These are phyloP conservation scores for Lophius americanus DNA, from an alignment of 2,797 vertebrate species.

Conservation along the genomic window DNA sequence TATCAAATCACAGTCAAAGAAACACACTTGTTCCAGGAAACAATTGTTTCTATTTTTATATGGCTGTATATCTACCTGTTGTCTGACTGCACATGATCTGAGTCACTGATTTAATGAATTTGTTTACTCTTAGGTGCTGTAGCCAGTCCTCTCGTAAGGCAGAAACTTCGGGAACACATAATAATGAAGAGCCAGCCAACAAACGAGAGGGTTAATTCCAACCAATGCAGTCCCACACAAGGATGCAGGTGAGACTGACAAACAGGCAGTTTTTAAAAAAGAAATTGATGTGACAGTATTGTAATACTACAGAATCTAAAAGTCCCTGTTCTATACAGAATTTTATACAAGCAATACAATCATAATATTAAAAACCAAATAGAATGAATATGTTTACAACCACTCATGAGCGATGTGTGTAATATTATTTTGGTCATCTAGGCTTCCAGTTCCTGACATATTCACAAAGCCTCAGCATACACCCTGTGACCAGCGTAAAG, in stretches of 20 bases:
- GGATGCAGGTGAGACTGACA: constrained; percentile 66
- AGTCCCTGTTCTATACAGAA: background rate
- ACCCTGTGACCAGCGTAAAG: constrained; percentile 83
- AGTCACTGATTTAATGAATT: constrained; percentile 15
- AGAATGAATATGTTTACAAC: background rate
- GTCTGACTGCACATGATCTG: background rate
- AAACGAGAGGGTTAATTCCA: constrained; percentile 79
- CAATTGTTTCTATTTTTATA: background rate
- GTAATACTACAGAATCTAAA: background rate
- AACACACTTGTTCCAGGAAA: constrained; percentile 32
- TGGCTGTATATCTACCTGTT: background rate
- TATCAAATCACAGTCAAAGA: constrained; percentile 37
- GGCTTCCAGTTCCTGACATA: constrained; percentile 80
- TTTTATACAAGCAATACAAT: background rate
- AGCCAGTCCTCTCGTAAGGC: constrained; percentile 89
- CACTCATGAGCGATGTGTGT: background rate
- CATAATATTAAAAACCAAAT: background rate
- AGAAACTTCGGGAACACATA: constrained; percentile 85
- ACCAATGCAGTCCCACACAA: constrained; percentile 57
- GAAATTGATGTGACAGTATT: background rate
- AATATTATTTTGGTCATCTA: constrained; percentile 54
- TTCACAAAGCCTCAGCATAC: constrained; percentile 74
- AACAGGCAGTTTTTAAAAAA: background rate
- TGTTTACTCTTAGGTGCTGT: constrained; percentile 82
- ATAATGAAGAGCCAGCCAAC: constrained; percentile 88